Base-by-base conservation (phyloP, 2,113 vertebrate species). In the Cephalopholis sonnerati region DNA sequence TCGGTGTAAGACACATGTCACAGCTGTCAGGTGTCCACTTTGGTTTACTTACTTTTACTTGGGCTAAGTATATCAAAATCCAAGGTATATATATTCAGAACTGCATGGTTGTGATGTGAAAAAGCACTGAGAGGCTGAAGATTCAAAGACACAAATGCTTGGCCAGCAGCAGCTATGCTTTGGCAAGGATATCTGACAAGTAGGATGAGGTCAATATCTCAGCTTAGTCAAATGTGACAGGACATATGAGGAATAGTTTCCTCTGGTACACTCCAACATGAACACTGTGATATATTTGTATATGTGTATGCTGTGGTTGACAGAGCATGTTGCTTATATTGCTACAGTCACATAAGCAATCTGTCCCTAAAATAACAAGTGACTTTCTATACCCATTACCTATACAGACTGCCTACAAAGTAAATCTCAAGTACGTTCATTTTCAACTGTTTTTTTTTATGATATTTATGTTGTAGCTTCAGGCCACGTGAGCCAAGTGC, bases 11-110 rank as follows among this genome's bases (percentile, higher is more conserved):
- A 70, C 55, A 71, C 70, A 25, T 61, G 69, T 70, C 58, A 71
- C 41, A 74, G 66, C 75, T 65, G 75, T 82, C 78, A 87, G 64
- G 76, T 73, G 68, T 77, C 54, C 17, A 13, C 29, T 41, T 76
- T 36, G 36, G 50, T 55, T 78, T 50, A 22, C 27, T 64, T 25
- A 22, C 39, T 70, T 63, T 64, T 27, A 22, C 8, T 68, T 16
- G 7, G 50, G n/a, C 25, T 73, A 20, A 54, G 66, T 4, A 24
- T 22, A 25, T 29, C 41, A 27, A 62, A 70, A 64, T 20, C 1
- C 3, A 44, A 59, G 16, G 29, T 32, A 5, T 5, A 5, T 5
- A 18, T 54, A 44, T 12, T 59, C 36, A 32, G 46, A 74, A 62
- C 22, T 46, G 46, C 4, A 5, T 13, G 32, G 12, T 17, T 55